Evolutionary conservation across 1,140 invertebrate species (phyloP).

Genomic region (Heliothis subflexa): DNA sequence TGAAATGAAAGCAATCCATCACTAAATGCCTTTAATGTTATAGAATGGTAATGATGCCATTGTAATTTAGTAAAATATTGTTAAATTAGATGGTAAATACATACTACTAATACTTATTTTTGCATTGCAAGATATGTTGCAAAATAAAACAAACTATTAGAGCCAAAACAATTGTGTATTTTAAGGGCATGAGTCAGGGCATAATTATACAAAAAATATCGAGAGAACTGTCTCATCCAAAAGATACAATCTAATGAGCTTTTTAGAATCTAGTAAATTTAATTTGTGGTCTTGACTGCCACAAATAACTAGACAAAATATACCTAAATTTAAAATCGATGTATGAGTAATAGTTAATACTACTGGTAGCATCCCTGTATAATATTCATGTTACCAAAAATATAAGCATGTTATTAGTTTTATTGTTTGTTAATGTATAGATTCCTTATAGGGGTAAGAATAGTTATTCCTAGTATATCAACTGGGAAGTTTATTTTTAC

Average conservation of each 20-base stretch:
- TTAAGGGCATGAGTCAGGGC: slow-evolving; percentile 18
- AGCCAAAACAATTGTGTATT: slow-evolving; percentile 13
- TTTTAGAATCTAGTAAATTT: slow-evolving; percentile 46
- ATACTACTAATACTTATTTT: slow-evolving; percentile 27
- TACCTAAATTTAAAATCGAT: slow-evolving; percentile 50
- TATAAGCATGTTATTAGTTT: slow-evolving; percentile 73
- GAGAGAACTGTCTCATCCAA: slow-evolving; percentile 43
- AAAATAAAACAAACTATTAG: not conserved
- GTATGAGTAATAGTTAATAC: slow-evolving; percentile 50
- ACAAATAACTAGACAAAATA: slow-evolving; percentile 40
- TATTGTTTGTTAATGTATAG: slow-evolving; percentile 81
- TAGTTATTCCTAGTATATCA: slow-evolving; percentile 75
- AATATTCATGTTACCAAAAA: slow-evolving; percentile 82
- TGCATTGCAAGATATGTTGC: slow-evolving; percentile 20
- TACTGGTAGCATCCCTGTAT: slow-evolving; percentile 66
- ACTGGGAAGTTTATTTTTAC: slow-evolving; percentile 84
- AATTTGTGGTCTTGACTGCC: slow-evolving; percentile 34
- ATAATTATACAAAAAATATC: slow-evolving; percentile 25
- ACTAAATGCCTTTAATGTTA: slow-evolving; percentile 44
- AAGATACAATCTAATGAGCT: slow-evolving; percentile 52
- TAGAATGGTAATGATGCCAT: slow-evolving; percentile 26
- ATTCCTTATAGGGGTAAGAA: slow-evolving; percentile 76
- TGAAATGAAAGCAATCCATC: slow-evolving; percentile 42
- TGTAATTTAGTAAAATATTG: slow-evolving; percentile 37
- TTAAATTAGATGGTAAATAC: slow-evolving; percentile 27